Evolutionary conservation across 2,113 vertebrate species (phyloP), one percentile per base, ranked within the genome.

Genomic region (Proteles cristata): DNA sequence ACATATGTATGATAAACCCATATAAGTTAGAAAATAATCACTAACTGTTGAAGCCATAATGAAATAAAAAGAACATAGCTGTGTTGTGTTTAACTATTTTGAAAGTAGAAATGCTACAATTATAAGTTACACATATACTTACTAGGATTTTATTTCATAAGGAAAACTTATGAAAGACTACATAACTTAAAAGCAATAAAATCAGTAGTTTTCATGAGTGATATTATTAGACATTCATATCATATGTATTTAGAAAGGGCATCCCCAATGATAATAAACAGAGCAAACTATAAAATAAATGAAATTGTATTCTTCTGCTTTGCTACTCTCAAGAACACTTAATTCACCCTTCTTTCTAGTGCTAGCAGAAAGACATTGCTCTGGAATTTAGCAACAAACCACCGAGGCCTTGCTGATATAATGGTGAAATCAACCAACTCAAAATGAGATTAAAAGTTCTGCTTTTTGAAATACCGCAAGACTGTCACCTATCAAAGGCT

Each of bases 401-500:
- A 35, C 71, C 17, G n/a, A 95, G 31, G 6, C n/a, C 23, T 12
- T 76, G n/a, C 16, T 58, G 48, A 63, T 63, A 68, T 10, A 68
- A 43, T 9, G 43, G 53, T 71, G 11, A 58, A 96, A 53, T 2
- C 17, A 83, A 21, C 58, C 53, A 76, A 35, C 16, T 68, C 50
- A 53, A 35, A 96, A 6, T 23, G 73, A 97, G 80, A 95, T 61
- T 69, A 93, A 94, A 65, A 39, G 0, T 85, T 88, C 39, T 31
- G 45, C 33, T 82, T 82, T 83, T 77, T 92, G 79, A 55, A 94
- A 71, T 55, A 74, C 45, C 91, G 55, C 11, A 76, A 92, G 73
- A 79, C 5, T 65, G 74, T 97, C 69, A 94, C 53, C 43, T 84
- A 90, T 83, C 88, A 94, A 95, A 95, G 61, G 12, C 35, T 89